Base-by-base conservation (phyloP, 2,888 invertebrate species). In the Idaea aversata region DNA sequence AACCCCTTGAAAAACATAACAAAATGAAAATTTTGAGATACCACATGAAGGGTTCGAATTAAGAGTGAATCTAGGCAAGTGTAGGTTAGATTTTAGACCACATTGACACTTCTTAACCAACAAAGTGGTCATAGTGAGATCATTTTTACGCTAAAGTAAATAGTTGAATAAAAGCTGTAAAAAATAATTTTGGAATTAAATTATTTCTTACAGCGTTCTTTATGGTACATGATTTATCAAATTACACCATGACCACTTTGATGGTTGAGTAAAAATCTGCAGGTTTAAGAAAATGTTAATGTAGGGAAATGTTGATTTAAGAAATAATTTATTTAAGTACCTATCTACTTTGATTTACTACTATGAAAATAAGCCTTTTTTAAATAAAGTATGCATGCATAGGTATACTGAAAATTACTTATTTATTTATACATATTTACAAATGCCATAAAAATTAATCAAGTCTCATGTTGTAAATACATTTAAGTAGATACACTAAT, bases 361-460 rank as follows among this genome's bases (percentile, higher is more conserved):
- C 7, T 47, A 47, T 4, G 2, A 13, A 47, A 5, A 0, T 47
- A 47, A 7, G 47, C n/a, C n/a, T 4, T 10, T 7, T 13, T 13
- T 6, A 13, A 13, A 4, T 10, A 0, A 47, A 47, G 13, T 7
- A 47, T 13, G 10, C 13, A 0, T 47, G 47, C 2, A 2, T 25
- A 25, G 25, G 25, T 25, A 25, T 57, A 59, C 61, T 34, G 57
- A 38, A 66, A 67, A 65, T 65, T 15, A 34, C 71, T 72, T 75
- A 73, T 73, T 73, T 75, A 75, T 73, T 73, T 64, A 63, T 64
- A 63, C 58, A 61, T 73, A 71, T 71, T 67, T 72, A 73, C 72
- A 73, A 66, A 63, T 65, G 57, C 35, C 47, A 66, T 64, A 63
- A 67, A 66, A 36, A 57, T 57, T 65, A 67, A 67, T 70, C 67